Percentiles rank a stretch among this genome's conserved stretches.
These are phyloP conservation scores for Intellagama lesueurii DNA, from an alignment of 2,797 vertebrate species.

Conservation along the genomic window DNA sequence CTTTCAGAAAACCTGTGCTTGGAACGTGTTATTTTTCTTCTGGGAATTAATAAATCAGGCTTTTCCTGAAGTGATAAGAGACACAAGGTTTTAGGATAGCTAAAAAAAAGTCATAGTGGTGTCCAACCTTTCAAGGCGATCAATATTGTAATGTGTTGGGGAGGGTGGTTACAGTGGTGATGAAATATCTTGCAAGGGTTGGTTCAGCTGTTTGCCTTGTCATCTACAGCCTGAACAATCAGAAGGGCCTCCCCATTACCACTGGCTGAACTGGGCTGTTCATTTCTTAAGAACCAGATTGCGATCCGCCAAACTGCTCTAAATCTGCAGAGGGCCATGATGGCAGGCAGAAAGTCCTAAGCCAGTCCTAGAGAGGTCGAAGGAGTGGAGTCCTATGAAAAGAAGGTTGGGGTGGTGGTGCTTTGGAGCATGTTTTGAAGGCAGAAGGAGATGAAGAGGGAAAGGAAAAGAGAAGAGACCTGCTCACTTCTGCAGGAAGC, in stretches of 20 bases:
- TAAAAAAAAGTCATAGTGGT: neutral
- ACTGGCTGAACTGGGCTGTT: neutral
- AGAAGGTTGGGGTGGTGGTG: neutral
- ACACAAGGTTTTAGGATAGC: neutral
- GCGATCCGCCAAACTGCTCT: neutral
- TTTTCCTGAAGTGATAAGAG: neutral
- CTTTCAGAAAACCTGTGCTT: constrained; percentile 10
- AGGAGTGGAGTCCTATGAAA: neutral
- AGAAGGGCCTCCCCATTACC: neutral
- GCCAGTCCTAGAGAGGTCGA: neutral
- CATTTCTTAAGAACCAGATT: neutral
- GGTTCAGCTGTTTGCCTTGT: neutral
- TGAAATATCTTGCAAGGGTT: neutral
- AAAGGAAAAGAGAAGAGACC: neutral
- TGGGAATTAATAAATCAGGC: neutral
- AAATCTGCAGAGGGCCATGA: neutral
- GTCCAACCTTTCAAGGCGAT: neutral
- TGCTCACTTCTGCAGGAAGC: neutral
- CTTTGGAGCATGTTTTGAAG: neutral
- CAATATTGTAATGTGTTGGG: neutral
- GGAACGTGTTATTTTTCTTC: neutral
- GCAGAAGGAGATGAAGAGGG: neutral
- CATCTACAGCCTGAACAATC: no score
- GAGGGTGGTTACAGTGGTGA: neutral
- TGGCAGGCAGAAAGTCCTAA: neutral